Evolutionary conservation across 2,888 invertebrate species (phyloP).

Genomic region (Nipponacmea schrenckii): DNA sequence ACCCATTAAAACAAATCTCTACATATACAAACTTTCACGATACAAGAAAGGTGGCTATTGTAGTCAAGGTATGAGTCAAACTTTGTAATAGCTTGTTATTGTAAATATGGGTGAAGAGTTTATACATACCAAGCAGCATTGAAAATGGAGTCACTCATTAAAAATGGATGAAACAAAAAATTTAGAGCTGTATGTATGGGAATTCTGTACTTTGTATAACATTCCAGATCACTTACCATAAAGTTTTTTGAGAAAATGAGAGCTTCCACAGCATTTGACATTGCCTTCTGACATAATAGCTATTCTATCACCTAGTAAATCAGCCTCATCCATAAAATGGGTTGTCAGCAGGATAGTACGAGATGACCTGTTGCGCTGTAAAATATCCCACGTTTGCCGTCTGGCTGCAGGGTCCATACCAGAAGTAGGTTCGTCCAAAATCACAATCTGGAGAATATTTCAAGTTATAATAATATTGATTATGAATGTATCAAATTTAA

Average conservation of each 20-base stretch:
- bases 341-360: constrained; percentile 81
- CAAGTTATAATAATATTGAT: neutral
- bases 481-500: too few species aligned
- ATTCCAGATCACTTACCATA: constrained; percentile 72
- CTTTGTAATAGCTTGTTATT: too few species aligned
- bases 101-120: too few species aligned
- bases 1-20: too few species aligned
- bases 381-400: constrained; percentile 78
- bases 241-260: constrained; percentile 79
- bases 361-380: constrained; percentile 74
- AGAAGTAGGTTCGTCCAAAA: constrained; percentile 71
- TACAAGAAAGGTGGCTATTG: too few species aligned
- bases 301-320: constrained; percentile 85
- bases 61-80: too few species aligned
- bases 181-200: too few species aligned
- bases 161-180: too few species aligned
- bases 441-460: constrained; percentile 61
- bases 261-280: constrained; percentile 83
- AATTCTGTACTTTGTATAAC: too few species aligned
- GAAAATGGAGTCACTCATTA: too few species aligned
- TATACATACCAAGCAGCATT: too few species aligned
- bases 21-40: too few species aligned
- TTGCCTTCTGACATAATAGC: constrained; percentile 87
- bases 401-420: constrained; percentile 73
- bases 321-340: constrained; percentile 91